Base-by-base conservation (phyloP, 2,113 vertebrate genomes). In the Lota lota region DNA sequence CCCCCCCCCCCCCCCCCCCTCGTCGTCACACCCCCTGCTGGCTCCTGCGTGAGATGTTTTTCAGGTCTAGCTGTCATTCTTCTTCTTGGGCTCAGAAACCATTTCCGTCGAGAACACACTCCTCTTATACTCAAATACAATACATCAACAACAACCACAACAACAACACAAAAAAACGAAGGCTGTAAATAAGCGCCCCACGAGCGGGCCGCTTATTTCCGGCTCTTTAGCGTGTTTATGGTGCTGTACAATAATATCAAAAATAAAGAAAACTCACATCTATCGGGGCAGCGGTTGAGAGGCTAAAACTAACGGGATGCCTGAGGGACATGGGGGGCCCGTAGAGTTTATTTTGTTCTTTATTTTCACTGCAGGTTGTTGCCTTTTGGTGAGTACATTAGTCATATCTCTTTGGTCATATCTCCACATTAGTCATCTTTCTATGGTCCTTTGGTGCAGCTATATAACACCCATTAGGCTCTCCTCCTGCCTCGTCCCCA, bases 391-490 rank as follows among this genome's bases (percentile, higher is more conserved):
- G 73, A 63, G 33, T 68, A 33, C 28, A 64, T 78, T 81, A 65
- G 68, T 77, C 78, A 72, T 56, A 70, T 70, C 61, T 78, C 62
- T 58, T 75, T 74, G 63, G 71, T 75, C 67, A 65, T 69, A 74
- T 76, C 62, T 69, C 68, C 24, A 62, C 67, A 81, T 85, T 76
- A 82, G 73, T 83, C 72, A 73, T 66, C 64, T 70, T 14, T 56
- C 16, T 56, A 18, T n/a, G 40, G 59, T 61, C 63, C 68, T 71
- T 79, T 70, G 36, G 71, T 71, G 53, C 19, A 54, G 4, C 77
- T 84, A 74, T 67, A 62, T 76, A 88, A 80, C 66, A 47, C 56
- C 70, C 71, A 54, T 71, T 60, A 67, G 65, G 6, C 5, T 74
- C 58, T 58, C 19, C 21, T 51, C 40, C 5, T 72, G 58, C 57